Base-by-base conservation (phyloP, 1,140 invertebrate genomes). In the Caerostris extrusa region DNA sequence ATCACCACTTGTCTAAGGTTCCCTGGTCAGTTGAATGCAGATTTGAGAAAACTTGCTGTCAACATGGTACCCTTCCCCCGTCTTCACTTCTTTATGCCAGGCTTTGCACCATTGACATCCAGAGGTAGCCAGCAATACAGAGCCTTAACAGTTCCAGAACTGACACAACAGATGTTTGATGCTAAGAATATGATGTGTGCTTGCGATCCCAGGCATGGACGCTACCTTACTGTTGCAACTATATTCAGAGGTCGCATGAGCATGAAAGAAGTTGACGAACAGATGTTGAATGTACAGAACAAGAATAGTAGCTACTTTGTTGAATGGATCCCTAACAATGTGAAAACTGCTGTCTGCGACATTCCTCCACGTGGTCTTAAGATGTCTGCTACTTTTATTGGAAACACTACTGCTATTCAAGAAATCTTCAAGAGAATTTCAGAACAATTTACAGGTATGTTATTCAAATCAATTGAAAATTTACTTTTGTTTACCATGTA, bases 201-300 rank as follows among this genome's bases (percentile, higher is more conserved):
- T 10, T 98, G 97, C 95, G 97, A 98, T 95, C 96, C 96, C 10
- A 95, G 97, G 93, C 96, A 97, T 95, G 97, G 97, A 69, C 97
- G 98, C 91, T 99, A 99, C 96, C 96, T 99, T 14, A 99, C 98
- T 7, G 96, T 97, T 7, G 98, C 98, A 7, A 97, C 97, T 3
- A 97, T 98, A 95, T 99, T 99, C 97, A 97, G 98, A 96, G 99
- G 97, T 56, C 97, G 98, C 87, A 99, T 99, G 98, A 99, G 98
- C 53, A 99, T 99, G 98, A 99, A 98, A 96, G 98, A 99, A 96
- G 97, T 97, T 12, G 96, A 96, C 81, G 96, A 96, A 94, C 96
- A 97, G 95, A 96, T 98, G 97, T 96, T 98, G 57, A 98, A 98
- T 95, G 17, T 98, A 98, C 97, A 96, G 98, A 90, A 98, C 97